phyloP scores from a whole-genome alignment of 1,140 invertebrate genomes.

The Procambarus virginalis region DNA sequence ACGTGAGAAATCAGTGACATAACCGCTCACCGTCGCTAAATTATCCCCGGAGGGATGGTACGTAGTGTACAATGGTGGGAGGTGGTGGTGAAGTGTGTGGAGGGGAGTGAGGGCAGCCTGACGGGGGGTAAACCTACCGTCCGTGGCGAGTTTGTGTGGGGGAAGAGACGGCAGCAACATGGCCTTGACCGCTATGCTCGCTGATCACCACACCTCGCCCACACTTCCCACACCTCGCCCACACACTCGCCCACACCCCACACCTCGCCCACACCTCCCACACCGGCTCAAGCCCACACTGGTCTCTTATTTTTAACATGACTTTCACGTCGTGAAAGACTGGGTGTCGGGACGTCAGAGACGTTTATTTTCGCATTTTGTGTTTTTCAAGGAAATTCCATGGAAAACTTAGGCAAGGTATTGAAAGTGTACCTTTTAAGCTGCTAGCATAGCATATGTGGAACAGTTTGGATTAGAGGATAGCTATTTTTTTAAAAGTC shows the following conservation, averaged over 20 bases:
- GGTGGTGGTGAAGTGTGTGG: not conserved
- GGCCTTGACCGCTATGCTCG: conserved; percentile 10
- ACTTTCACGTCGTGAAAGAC: not conserved
- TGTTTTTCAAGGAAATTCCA: too few relatives aligned
- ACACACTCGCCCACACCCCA: too few relatives aligned
- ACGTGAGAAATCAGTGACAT: not conserved
- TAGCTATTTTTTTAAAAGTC: too few relatives aligned
- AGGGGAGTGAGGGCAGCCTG: not conserved
- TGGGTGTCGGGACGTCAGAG: not conserved
- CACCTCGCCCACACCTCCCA: too few relatives aligned
- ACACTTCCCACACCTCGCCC: too few relatives aligned
- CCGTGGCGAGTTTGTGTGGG: not conserved
- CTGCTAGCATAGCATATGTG: too few relatives aligned
- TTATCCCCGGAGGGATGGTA: not conserved
- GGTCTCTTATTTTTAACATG: too few relatives aligned
- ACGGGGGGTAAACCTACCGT: not conserved
- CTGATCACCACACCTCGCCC: not conserved
- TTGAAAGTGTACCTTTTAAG: too few relatives aligned
- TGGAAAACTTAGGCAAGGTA: too few relatives aligned
- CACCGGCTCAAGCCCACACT: not conserved
- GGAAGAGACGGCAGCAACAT: not conserved
- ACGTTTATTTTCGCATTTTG: not conserved
- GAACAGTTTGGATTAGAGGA: too few relatives aligned
- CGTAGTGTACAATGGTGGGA: not conserved
- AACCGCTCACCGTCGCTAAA: not conserved